phyloP scores from a whole-genome alignment of 2,888 invertebrate species.

The Entomobrya proxima region DNA sequence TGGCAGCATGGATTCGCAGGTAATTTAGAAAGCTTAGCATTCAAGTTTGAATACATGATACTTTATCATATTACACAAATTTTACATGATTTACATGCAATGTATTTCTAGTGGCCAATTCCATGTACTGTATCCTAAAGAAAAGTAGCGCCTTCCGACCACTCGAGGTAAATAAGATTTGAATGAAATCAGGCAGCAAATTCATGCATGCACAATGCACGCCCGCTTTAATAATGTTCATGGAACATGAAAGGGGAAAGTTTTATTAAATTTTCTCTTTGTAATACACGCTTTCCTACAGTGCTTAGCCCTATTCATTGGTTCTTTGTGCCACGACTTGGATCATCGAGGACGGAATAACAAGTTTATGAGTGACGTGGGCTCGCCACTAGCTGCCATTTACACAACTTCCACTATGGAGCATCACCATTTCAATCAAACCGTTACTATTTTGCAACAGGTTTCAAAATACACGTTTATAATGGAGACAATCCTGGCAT shows the following conservation, averaged over 20 bases:
- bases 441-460: slow-evolving; percentile 89
- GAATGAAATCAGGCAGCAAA: background rate
- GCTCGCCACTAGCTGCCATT: slow-evolving; percentile 88
- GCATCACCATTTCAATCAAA: slow-evolving; percentile 93
- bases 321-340: slow-evolving; percentile 89
- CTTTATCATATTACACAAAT: background rate
- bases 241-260: background rate
- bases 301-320: slow-evolving; percentile 87
- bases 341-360: slow-evolving; percentile 93
- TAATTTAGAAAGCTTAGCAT: slow-evolving; percentile 76
- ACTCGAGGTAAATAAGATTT: slow-evolving; percentile 80
- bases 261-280: background rate
- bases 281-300: slow-evolving; percentile 77
- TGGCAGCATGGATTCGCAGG: slow-evolving; percentile 90
- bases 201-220: background rate
- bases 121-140: slow-evolving; percentile 87
- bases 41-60: background rate
- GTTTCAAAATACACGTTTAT: slow-evolving; percentile 77
- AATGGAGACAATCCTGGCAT: background rate
- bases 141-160: slow-evolving; percentile 80
- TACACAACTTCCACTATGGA: slow-evolving; percentile 89
- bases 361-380: slow-evolving; percentile 89
- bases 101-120: slow-evolving; percentile 84
- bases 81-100: background rate
- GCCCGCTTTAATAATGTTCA: too few relatives aligned